Percentiles rank a stretch among this genome's conserved stretches.
These are phyloP conservation scores for Sebastes umbrosus DNA, from an alignment of 2,797 vertebrate genomes.

Conservation along the genomic window DNA sequence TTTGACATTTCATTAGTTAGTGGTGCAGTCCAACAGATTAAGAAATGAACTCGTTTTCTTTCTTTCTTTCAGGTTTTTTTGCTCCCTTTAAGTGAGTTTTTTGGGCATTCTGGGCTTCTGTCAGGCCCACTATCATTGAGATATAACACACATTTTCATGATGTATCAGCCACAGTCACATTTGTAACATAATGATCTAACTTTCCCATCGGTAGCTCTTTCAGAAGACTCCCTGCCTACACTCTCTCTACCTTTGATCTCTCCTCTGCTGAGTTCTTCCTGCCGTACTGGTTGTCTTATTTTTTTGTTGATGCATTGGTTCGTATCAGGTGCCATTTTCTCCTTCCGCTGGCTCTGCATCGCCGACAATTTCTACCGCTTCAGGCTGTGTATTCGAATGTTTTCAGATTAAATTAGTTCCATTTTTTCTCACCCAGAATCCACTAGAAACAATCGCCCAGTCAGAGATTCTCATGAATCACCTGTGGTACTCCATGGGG, in stretches of 20 bases:
- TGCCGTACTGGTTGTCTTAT: slow-evolving; percentile 12
- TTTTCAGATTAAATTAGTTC: slow-evolving; percentile 60
- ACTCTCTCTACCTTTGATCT: slow-evolving; percentile 26
- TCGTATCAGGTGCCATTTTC: slow-evolving; percentile 47
- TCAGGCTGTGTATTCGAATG: slow-evolving; percentile 41
- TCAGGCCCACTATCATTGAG: not conserved
- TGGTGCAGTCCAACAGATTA: slow-evolving; percentile 14
- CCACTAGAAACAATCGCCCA: slow-evolving; percentile 32
- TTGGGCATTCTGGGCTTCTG: not conserved
- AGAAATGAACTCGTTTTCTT: not conserved
- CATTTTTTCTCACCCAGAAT: slow-evolving; percentile 52
- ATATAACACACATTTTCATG: not conserved
- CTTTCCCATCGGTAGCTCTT: slow-evolving; percentile 3
- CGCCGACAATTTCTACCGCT: slow-evolving; percentile 41
- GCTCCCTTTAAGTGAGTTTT: not conserved
- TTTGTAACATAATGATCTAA: slow-evolving; percentile 19
- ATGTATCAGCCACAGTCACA: slow-evolving; percentile 1
- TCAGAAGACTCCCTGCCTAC: slow-evolving; percentile 2
- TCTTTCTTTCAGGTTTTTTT: not conserved
- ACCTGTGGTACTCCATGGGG: slow-evolving; percentile 11
- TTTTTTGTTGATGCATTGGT: slow-evolving; percentile 14
- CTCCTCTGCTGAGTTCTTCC: slow-evolving; percentile 8
- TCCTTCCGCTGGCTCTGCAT: slow-evolving; percentile 31
- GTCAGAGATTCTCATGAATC: slow-evolving; percentile 33
- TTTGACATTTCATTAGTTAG: slow-evolving; percentile 34